These are phyloP conservation scores for Oedothorax gibbosus DNA, from an alignment of 1,140 invertebrate genomes.

Conservation along the genomic window DNA sequence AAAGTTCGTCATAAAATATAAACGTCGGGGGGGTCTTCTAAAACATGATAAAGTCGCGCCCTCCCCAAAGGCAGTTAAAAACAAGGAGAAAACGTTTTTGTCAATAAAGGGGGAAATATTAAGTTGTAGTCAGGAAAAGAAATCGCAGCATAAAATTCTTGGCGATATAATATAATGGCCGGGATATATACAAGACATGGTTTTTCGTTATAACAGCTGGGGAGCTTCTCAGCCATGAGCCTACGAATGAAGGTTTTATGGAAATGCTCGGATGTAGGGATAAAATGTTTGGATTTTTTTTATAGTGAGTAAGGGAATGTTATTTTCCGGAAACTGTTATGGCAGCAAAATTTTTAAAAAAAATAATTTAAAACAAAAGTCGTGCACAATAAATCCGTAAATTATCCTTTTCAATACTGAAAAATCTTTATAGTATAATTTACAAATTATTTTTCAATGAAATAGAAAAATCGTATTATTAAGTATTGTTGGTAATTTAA, in stretches of 20 bases:
- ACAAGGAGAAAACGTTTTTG: neutral
- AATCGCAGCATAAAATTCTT: slow-evolving; percentile 15
- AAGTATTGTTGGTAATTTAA: too few relatives aligned
- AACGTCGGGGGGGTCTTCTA: slow-evolving; percentile 1
- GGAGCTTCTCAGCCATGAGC: slow-evolving; percentile 3
- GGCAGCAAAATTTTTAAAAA: too few relatives aligned
- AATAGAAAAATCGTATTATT: too few relatives aligned
- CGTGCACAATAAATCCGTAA: too few relatives aligned
- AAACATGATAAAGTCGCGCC: slow-evolving; percentile 39
- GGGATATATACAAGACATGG: slow-evolving; percentile 30
- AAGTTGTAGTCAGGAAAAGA: slow-evolving; percentile 35
- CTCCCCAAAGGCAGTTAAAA: neutral
- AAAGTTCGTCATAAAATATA: slow-evolving; percentile 48
- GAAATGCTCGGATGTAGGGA: slow-evolving; percentile 14
- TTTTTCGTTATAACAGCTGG: slow-evolving; percentile 44
- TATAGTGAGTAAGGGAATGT: too few relatives aligned
- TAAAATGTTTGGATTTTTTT: too few relatives aligned
- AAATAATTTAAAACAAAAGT: too few relatives aligned
- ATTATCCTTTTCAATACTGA: too few relatives aligned
- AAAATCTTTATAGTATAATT: too few relatives aligned
- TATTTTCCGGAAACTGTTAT: too few relatives aligned
- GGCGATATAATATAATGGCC: slow-evolving; percentile 19
- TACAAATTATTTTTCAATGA: too few relatives aligned
- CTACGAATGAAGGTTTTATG: slow-evolving; percentile 26
- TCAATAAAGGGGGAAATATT: slow-evolving; percentile 19